Base-by-base conservation (phyloP, 2,888 invertebrate species). In the Polylopha cassiicola region DNA sequence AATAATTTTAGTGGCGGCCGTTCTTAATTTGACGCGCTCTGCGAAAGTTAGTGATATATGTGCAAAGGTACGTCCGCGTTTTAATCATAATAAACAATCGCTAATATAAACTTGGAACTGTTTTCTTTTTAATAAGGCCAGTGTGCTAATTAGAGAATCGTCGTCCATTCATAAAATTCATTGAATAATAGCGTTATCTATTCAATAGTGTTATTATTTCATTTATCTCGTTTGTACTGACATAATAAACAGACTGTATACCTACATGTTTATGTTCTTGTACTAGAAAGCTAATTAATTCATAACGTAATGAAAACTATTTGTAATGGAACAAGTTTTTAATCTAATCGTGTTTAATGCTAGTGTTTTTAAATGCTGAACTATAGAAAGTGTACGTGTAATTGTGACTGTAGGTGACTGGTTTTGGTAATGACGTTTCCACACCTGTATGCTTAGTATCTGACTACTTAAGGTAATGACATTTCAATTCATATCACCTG, bases 1-100 rank as follows among this genome's bases (percentile, higher is more conserved):
- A 84, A 84, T 85, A 85, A 77, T 80, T 80, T 81, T 80, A 80
- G 80, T 78, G 73, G 73, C 67, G 67, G 73, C 68, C 55, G 58
- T 55, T 60, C 55, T 53, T 56, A 52, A 56, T 55, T 57, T 53
- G 45, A 51, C n/a, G 8, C 16, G 37, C 37, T 31, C 10, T 8
- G 39, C 33, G 33, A 34, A 24, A 10, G 18, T 16, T 24, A 15
- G 21, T 36, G 26, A 20, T 29, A 26, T 26, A 21, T 16, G 17
- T 5, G 9, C 15, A 13, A 10, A 8, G 13, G 8, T 21, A 21
- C 21, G 34, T 13, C 11, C 10, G 27, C 9, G n/a, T 13, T 9
- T 11, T 8, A 34, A 37, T 9, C 29, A 22, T 18, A 14, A 24
- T 26, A 18, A 26, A 34, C 18, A 10, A n/a, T 9, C 15, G 16